These are phyloP conservation scores for Ceyx margarethae DNA, from an alignment of 2,113 vertebrate species.

Conservation along the genomic window DNA sequence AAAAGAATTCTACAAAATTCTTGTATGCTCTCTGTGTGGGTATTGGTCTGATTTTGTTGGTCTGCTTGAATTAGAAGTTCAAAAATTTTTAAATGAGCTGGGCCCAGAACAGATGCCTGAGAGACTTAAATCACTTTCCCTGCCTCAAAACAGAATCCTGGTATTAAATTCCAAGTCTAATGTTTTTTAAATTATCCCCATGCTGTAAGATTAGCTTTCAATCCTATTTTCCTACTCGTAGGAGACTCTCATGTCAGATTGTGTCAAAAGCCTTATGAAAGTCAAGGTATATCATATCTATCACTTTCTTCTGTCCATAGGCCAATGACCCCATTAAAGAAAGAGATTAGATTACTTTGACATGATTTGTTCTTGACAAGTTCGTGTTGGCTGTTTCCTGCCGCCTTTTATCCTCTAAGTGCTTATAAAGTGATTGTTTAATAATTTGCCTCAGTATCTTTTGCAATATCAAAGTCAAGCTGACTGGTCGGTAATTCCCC, in stretches of 20 bases:
- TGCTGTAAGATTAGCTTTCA: background rate
- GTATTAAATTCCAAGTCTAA: conserved; percentile 3
- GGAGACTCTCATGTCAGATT: background rate
- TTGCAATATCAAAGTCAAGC: background rate
- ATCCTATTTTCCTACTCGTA: background rate
- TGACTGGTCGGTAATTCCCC: background rate
- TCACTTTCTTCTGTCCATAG: conserved; percentile 22
- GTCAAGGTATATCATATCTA: conserved; percentile 27
- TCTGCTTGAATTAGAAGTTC: background rate
- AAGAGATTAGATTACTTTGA: conserved; percentile 39
- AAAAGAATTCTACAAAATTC: background rate
- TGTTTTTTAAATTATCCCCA: background rate
- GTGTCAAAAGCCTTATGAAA: conserved; percentile 31
- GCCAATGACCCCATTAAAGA: conserved; percentile 48
- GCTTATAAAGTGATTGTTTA: background rate
- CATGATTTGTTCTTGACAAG: conserved; percentile 41
- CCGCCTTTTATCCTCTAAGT: background rate
- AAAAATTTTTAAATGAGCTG: background rate
- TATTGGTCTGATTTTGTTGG: background rate
- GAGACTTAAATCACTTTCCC: background rate
- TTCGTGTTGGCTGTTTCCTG: background rate
- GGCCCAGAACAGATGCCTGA: background rate
- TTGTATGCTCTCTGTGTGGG: background rate
- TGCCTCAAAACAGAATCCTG: background rate
- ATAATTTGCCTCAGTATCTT: background rate